Conservation (phyloP, 23 tunicate species). For the Ascidia mentula region DNA sequence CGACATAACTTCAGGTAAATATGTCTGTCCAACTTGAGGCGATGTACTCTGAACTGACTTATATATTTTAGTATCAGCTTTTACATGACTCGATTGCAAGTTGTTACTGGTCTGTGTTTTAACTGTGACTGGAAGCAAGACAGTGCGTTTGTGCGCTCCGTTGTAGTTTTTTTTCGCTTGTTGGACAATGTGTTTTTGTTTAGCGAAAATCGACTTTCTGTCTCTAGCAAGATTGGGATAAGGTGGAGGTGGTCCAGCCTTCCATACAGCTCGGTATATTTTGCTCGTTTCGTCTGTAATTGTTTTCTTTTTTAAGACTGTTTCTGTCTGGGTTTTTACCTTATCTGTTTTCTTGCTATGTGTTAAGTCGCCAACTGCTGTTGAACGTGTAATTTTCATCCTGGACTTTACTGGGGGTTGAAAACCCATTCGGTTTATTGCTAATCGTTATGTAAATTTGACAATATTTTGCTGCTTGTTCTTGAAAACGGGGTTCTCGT, state of each 20-base stretch:
- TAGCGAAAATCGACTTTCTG: background rate
- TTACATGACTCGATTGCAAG: too few relatives aligned
- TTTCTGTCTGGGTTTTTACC: background rate
- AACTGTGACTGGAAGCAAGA: background rate
- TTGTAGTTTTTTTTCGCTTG: background rate
- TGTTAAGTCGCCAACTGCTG: background rate
- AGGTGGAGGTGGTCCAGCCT: background rate
- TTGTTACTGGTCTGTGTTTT: too few relatives aligned
- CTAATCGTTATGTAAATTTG: background rate
- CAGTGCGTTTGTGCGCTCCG: background rate
- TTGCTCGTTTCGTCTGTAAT: background rate
- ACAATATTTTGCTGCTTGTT: background rate
- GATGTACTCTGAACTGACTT: too few relatives aligned
- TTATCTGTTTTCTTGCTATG: background rate
- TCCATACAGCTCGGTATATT: background rate
- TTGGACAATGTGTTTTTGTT: background rate
- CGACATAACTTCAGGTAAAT: too few relatives aligned
- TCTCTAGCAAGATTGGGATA: background rate
- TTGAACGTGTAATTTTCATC: too few relatives aligned
- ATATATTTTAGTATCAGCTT: too few relatives aligned
- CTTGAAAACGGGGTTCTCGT: background rate
- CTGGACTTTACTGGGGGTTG: too few relatives aligned
- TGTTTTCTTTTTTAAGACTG: background rate
- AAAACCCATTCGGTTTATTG: too few relatives aligned
- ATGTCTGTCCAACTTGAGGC: too few relatives aligned